Conservation (phyloP, 2,888 invertebrate genomes). For the Dione juno region DNA sequence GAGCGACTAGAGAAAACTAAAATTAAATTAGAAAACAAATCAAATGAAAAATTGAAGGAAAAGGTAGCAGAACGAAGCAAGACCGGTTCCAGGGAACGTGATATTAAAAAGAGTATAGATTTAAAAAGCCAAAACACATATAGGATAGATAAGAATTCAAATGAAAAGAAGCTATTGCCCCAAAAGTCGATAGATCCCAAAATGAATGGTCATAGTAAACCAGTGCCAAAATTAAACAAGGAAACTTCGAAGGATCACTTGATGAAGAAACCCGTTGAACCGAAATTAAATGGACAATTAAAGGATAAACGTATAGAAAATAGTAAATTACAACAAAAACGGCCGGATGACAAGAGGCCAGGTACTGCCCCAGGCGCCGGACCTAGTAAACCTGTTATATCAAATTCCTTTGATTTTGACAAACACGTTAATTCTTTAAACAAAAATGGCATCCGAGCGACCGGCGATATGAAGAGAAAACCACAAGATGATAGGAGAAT, state of each 20-base stretch:
- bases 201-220: slow-evolving; percentile 65
- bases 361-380: slow-evolving; percentile 55
- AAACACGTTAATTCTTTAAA: slow-evolving; percentile 72
- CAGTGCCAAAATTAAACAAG: slow-evolving; percentile 62
- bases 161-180: slow-evolving; percentile 55
- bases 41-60: slow-evolving; percentile 57
- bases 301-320: slow-evolving; percentile 50
- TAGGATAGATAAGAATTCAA: slow-evolving; percentile 77
- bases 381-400: slow-evolving; percentile 61
- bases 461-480: slow-evolving; percentile 72
- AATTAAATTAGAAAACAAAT: slow-evolving; percentile 62
- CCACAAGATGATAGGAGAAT: slow-evolving; percentile 62
- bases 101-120: slow-evolving; percentile 71
- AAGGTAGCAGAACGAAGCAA: slow-evolving; percentile 63
- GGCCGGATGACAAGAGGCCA: slow-evolving; percentile 60
- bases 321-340: slow-evolving; percentile 56
- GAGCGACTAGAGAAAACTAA: slow-evolving; percentile 73
- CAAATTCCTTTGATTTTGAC: slow-evolving; percentile 74
- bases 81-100: slow-evolving; percentile 52
- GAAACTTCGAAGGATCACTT: slow-evolving; percentile 50
- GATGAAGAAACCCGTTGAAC: slow-evolving; percentile 53
- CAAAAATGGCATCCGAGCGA: slow-evolving; percentile 59
- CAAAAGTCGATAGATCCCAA: slow-evolving; percentile 60
- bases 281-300: slow-evolving; percentile 51
- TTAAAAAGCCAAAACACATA: slow-evolving; percentile 77